A percentile compares a stretch with the other conserved stretches of the same genome.
These are phyloP conservation scores for Drosophila bifasciata DNA, from an alignment of 1,140 invertebrate genomes.

Conservation along the genomic window DNA sequence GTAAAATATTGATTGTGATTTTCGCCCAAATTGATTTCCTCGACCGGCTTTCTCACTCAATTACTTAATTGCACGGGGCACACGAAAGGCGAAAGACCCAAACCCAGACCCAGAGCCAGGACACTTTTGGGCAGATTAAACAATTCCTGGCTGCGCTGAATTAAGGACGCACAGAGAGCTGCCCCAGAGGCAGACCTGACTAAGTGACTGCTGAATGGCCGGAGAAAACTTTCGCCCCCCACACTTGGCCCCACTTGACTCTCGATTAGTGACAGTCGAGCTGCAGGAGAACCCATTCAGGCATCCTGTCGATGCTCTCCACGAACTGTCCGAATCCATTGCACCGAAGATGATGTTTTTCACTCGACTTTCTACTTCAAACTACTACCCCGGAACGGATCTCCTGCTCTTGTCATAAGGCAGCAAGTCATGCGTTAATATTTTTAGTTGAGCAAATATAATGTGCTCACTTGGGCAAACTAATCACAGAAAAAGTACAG, in stretches of 20 bases:
- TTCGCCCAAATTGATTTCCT: slow-evolving; percentile 40
- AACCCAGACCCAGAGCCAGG: slow-evolving; percentile 4
- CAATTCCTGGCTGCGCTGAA: slow-evolving; percentile 64
- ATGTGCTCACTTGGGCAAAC: slow-evolving; percentile 28
- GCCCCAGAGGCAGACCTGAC: slow-evolving; percentile 11
- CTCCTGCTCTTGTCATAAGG: slow-evolving; percentile 28
- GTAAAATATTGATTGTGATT: slow-evolving; percentile 77
- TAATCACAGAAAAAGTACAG: slow-evolving; percentile 21
- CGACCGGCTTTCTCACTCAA: slow-evolving; percentile 49
- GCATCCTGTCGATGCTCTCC: too few species aligned
- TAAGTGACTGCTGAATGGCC: slow-evolving; percentile 40
- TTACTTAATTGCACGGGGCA: slow-evolving; percentile 68
- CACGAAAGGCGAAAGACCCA: slow-evolving; percentile 10
- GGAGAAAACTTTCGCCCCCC: too few species aligned
- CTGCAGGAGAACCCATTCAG: slow-evolving; percentile 31
- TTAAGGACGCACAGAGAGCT: slow-evolving; percentile 41
- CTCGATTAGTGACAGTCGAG: slow-evolving; percentile 50
- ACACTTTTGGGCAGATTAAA: slow-evolving; percentile 62
- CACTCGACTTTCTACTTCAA: slow-evolving; percentile 23
- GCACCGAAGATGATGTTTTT: slow-evolving; percentile 15
- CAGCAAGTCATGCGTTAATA: slow-evolving; percentile 57
- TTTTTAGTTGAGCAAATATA: slow-evolving; percentile 42
- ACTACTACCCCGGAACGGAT: slow-evolving; percentile 2
- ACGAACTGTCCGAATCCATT: slow-evolving; percentile 38
- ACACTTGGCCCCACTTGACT: too few species aligned